Evolutionary conservation across 2,113 vertebrate genomes (phyloP).

Genomic region (Halichoeres trimaculatus): DNA sequence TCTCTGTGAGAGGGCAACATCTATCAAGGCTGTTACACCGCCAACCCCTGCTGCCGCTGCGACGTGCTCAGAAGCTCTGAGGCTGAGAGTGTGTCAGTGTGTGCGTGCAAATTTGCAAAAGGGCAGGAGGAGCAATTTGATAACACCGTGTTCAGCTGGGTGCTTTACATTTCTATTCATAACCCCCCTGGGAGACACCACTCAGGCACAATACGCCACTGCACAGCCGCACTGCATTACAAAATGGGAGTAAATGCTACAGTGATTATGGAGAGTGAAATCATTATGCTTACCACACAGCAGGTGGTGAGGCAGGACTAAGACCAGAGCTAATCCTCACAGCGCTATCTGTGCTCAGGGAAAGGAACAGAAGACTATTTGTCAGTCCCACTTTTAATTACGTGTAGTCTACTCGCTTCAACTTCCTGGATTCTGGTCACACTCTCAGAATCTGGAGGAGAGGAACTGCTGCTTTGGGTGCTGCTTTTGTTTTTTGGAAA

Average conservation of each 20-base stretch:
- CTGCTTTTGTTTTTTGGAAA: too few relatives aligned
- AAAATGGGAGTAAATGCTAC: constrained; percentile 48
- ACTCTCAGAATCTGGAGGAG: neutral
- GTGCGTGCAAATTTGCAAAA: constrained; percentile 38
- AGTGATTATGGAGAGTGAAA: constrained; percentile 53
- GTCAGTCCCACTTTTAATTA: constrained; percentile 35
- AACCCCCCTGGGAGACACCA: constrained; percentile 36
- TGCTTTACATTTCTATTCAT: constrained; percentile 50
- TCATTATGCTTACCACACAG: constrained; percentile 51
- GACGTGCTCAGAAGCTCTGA: constrained; percentile 37
- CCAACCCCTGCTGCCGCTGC: constrained; percentile 37
- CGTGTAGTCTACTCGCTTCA: constrained; percentile 13
- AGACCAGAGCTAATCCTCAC: constrained; percentile 60
- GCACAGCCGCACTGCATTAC: constrained; percentile 19
- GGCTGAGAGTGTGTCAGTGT: neutral
- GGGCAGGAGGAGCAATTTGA: constrained; percentile 45
- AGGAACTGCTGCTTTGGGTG: too few relatives aligned
- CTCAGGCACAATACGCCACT: constrained; percentile 34
- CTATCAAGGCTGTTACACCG: constrained; percentile 58
- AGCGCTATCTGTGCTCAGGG: constrained; percentile 26
- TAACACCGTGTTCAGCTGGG: constrained; percentile 35
- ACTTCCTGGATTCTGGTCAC: neutral
- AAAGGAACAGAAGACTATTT: constrained; percentile 22
- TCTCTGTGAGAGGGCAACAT: constrained; percentile 52
- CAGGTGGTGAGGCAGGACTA: constrained; percentile 58